A percentile compares a stretch with the other conserved stretches of the same genome.
phyloP scores from a whole-genome alignment of 2,888 invertebrate species.

The Drosophila parthenogenetica region DNA sequence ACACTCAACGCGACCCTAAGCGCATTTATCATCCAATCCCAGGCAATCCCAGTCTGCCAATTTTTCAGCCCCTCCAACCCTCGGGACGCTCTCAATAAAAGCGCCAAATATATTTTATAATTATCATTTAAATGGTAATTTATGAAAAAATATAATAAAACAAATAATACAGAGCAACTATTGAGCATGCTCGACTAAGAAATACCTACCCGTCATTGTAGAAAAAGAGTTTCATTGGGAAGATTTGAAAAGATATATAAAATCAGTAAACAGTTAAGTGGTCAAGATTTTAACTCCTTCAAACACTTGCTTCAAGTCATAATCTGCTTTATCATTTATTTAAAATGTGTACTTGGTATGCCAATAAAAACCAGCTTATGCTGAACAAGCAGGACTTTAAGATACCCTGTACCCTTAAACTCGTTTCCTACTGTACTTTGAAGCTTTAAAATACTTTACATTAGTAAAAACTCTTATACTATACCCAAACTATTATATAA shows the following conservation, averaged over 20 bases:
- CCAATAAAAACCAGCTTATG: neutral
- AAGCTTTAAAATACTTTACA: neutral
- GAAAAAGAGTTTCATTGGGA: too few species aligned
- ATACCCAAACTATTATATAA: neutral
- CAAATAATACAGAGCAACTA: constrained; percentile 1
- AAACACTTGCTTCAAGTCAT: too few species aligned
- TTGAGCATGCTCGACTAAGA: neutral
- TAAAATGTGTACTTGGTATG: neutral
- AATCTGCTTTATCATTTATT: neutral
- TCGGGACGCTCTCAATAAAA: constrained; percentile 17
- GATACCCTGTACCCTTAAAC: neutral
- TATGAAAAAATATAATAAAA: constrained; percentile 31
- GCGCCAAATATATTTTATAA: constrained; percentile 61
- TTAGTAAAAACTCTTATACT: neutral
- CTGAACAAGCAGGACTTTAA: neutral
- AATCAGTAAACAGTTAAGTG: neutral
- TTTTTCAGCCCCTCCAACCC: neutral
- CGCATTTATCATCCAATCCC: constrained; percentile 64
- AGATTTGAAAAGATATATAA: neutral
- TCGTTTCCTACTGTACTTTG: neutral
- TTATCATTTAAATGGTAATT: constrained; percentile 64
- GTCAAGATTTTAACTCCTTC: neutral
- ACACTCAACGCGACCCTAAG: constrained; percentile 65
- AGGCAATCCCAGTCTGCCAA: constrained; percentile 20
- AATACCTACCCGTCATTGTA: too few species aligned